These are phyloP conservation scores for Nyctibius grandis DNA, from an alignment of 2,797 vertebrate species.

Conservation along the genomic window DNA sequence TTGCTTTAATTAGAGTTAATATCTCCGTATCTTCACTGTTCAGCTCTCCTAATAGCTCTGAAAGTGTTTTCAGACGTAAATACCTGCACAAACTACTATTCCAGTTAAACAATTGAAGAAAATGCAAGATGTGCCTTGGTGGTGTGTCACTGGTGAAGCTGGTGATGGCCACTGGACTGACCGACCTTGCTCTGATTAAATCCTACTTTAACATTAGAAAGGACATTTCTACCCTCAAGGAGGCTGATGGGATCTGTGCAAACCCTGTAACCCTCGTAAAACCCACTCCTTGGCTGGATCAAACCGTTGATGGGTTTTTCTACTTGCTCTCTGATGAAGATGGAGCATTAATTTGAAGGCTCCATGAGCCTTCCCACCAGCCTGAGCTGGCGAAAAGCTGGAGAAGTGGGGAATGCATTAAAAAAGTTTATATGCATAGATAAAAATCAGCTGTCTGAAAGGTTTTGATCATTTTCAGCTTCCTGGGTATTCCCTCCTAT, in stretches of 20 bases:
- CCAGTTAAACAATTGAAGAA: neutral
- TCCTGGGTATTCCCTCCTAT: neutral
- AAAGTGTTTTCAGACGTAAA: neutral
- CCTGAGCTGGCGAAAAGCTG: neutral
- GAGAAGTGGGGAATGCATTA: rapidly evolving
- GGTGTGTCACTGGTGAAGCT: neutral
- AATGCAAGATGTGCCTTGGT: neutral
- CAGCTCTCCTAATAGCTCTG: neutral
- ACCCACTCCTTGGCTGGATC: neutral
- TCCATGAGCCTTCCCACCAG: neutral
- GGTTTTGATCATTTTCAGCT: neutral
- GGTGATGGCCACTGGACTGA: neutral
- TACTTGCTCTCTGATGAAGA: too few relatives aligned
- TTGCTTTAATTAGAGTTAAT: neutral
- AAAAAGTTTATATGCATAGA: neutral
- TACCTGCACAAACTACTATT: neutral
- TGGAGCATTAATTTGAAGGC: neutral
- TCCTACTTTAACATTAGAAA: neutral
- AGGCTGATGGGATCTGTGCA: neutral
- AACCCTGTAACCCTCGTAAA: neutral
- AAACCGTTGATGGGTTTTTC: rapidly evolving
- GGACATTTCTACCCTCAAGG: neutral
- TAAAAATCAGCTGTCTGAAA: neutral
- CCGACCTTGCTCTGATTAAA: too few relatives aligned
- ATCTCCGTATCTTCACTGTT: neutral